Evolutionary conservation across 2,113 vertebrate species (phyloP).

Genomic region (Sinosuthora webbiana): DNA sequence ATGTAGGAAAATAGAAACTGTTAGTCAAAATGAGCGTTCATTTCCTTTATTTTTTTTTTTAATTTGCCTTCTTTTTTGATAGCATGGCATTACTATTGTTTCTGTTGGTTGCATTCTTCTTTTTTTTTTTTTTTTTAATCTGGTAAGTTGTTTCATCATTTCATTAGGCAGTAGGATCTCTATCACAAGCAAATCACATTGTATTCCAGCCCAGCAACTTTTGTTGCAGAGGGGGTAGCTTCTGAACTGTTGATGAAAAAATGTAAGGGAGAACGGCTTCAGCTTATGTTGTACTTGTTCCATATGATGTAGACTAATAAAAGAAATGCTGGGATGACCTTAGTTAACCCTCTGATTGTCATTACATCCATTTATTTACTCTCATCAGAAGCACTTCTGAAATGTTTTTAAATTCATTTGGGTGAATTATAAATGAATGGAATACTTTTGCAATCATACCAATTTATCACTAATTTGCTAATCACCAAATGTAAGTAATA

Average conservation of each 20-base stretch:
- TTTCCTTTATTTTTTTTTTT: neutral
- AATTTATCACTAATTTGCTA: conserved; percentile 40
- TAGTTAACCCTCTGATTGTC: neutral
- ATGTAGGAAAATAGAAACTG: neutral
- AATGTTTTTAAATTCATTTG: conserved; percentile 49
- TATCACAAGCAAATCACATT: neutral
- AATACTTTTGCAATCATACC: neutral
- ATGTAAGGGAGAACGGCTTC: neutral
- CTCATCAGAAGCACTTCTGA: conserved; percentile 33
- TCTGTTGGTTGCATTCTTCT: neutral
- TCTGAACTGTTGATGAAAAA: neutral
- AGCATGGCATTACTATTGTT: neutral
- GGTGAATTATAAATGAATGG: conserved; percentile 22
- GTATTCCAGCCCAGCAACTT: neutral
- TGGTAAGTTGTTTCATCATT: neutral
- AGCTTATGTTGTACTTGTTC: neutral
- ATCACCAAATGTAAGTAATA: conserved; percentile 32
- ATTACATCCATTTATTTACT: conserved; percentile 35
- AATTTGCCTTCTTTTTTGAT: neutral
- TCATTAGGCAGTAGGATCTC: neutral
- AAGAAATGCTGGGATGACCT: neutral
- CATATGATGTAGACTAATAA: neutral
- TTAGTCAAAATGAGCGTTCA: neutral
- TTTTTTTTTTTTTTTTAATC: neutral
- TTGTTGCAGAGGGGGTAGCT: neutral